Evolutionary conservation across 2,888 invertebrate genomes (phyloP).

Genomic region (Rhamphomyia laevipes): DNA sequence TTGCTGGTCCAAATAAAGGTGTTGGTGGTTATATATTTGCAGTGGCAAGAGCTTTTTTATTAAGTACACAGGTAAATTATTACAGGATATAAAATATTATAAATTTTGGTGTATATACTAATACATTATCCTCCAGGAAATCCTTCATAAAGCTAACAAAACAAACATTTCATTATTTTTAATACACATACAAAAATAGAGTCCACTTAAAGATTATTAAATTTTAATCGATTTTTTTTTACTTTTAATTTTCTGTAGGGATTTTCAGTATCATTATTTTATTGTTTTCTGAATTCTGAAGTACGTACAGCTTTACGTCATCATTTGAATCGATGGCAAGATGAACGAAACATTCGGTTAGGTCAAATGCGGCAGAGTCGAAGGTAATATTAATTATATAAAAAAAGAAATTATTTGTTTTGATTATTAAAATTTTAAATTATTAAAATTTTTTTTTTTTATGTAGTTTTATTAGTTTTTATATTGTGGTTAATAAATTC

Average conservation of each 20-base stretch:
- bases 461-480: too few relatives aligned
- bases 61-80: constrained; percentile 74
- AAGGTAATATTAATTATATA: constrained; percentile 22
- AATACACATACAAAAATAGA: background rate
- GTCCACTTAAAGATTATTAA: too few relatives aligned
- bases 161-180: too few relatives aligned
- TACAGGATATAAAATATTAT: constrained; percentile 3
- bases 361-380: constrained; percentile 30
- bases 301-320: constrained; percentile 76
- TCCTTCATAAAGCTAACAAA: too few relatives aligned
- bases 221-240: background rate
- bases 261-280: constrained; percentile 78
- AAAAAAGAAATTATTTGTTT: background rate
- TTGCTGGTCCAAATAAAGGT: constrained; percentile 64
- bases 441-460: constrained; percentile 5
- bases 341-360: constrained; percentile 30
- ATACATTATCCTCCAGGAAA: background rate
- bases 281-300: constrained; percentile 88
- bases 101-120: too few relatives aligned
- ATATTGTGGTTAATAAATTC: too few relatives aligned
- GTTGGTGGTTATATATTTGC: constrained; percentile 64
- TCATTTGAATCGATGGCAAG: constrained; percentile 42
- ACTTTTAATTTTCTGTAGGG: constrained; percentile 48
- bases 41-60: constrained; percentile 65
- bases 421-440: background rate